Evolutionary conservation across 35 echinoderm and acorn worm species (phyloP).

Genomic region (Strongylocentrotus purpuratus): DNA sequence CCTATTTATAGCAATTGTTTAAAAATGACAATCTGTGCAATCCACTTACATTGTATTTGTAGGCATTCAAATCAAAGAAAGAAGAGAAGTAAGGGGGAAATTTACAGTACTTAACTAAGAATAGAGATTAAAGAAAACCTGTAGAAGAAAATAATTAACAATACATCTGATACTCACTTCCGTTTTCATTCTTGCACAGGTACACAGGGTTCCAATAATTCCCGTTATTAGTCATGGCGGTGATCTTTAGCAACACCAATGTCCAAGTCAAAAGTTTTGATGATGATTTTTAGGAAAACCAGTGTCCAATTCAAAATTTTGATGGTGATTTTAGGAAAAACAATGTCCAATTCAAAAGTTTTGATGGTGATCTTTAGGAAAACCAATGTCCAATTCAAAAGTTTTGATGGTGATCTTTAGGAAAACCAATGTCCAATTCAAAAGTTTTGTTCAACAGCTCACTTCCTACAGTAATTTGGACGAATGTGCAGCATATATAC

Average conservation of each 20-base stretch:
- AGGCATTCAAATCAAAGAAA: too few relatives aligned
- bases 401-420: too few relatives aligned
- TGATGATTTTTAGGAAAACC: not conserved
- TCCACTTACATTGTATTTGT: too few relatives aligned
- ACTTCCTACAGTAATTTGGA: not conserved
- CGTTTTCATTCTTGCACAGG: conserved; percentile 19
- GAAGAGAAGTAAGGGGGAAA: too few relatives aligned
- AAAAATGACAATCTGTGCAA: too few relatives aligned
- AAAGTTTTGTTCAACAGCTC: not conserved
- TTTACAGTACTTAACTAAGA: too few relatives aligned
- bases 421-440: not conserved
- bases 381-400: too few relatives aligned
- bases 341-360: too few relatives aligned
- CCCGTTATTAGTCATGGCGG: conserved; percentile 6
- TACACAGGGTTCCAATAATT: conserved; percentile 24
- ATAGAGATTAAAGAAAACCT: too few relatives aligned
- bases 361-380: too few relatives aligned
- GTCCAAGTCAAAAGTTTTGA: not conserved
- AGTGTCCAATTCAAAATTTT: not conserved
- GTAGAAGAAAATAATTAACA: not conserved
- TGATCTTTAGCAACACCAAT: not conserved
- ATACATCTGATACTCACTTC: conserved; percentile 42
- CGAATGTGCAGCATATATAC: not conserved
- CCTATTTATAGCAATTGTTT: too few relatives aligned
- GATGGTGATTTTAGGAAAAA: not conserved